Conservation (phyloP, 2,113 vertebrate genomes). For the Spea multiplicata region DNA sequence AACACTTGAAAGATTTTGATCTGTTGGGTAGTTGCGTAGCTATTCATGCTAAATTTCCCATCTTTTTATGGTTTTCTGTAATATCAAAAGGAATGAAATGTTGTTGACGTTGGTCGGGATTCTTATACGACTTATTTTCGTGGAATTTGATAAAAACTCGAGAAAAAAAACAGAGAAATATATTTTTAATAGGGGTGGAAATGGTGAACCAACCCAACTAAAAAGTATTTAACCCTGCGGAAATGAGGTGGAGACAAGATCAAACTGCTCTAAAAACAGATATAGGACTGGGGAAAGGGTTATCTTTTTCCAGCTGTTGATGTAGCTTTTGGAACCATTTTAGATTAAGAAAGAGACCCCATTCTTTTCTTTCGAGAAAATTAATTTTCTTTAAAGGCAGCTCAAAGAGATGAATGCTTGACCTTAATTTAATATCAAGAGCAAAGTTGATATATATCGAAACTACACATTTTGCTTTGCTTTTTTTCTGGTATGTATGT, state of each 20-base stretch:
- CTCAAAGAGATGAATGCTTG: neutral
- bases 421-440: constrained; percentile 15
- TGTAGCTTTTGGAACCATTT: constrained; percentile 14
- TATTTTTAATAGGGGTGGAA: constrained; percentile 4
- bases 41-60: constrained; percentile 10
- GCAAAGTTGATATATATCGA: too few relatives aligned
- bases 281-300: constrained; percentile 2
- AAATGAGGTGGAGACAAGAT: neutral
- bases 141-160: neutral
- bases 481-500: too few relatives aligned
- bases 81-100: neutral
- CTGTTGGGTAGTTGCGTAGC: constrained; percentile 12
- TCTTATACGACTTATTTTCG: neutral
- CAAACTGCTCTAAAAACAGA: constrained; percentile 16
- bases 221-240: neutral
- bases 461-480: too few relatives aligned
- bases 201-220: neutral
- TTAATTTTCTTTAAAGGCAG: constrained; percentile 16
- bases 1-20: constrained; percentile 23
- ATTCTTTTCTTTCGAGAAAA: constrained; percentile 8
- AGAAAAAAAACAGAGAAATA: neutral
- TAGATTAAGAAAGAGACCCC: constrained; percentile 25
- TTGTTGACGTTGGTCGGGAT: neutral
- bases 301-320: constrained; percentile 4
- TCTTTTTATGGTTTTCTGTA: neutral